phyloP scores from a whole-genome alignment of 2,888 invertebrate species.

The Catocala fraxini region DNA sequence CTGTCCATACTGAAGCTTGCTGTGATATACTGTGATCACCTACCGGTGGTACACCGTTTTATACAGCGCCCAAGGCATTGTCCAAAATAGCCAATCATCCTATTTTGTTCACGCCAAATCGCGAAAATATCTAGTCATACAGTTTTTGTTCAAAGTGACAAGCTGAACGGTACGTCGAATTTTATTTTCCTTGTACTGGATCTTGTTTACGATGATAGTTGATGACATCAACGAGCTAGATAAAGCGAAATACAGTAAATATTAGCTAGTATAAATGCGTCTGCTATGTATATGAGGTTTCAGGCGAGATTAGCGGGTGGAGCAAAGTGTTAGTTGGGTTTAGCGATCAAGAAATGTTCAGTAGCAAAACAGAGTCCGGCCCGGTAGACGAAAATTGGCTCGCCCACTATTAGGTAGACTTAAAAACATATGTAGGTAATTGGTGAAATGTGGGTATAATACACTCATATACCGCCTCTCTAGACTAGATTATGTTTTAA shows the following conservation, averaged over 20 bases:
- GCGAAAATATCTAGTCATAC: conserved; percentile 62
- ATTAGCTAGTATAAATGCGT: too few species aligned
- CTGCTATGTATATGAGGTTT: too few species aligned
- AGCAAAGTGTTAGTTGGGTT: too few species aligned
- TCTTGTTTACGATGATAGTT: background rate
- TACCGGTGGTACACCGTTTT: conserved; percentile 47
- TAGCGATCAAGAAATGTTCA: too few species aligned
- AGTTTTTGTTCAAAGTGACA: conserved; percentile 52
- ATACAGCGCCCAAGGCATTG: conserved; percentile 58
- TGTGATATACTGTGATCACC: conserved; percentile 43
- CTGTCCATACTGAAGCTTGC: conserved; percentile 55
- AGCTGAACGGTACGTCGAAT: conserved; percentile 37
- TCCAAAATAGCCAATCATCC: conserved; percentile 62
- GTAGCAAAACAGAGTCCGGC: too few species aligned
- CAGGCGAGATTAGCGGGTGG: too few species aligned
- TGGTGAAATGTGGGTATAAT: too few species aligned
- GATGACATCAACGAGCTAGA: background rate
- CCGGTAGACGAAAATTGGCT: too few species aligned
- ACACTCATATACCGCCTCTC: too few species aligned
- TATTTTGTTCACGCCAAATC: conserved; percentile 60
- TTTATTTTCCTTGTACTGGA: conserved; percentile 33
- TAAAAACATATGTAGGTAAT: too few species aligned
- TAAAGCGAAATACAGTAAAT: background rate
- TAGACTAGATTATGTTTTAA: too few species aligned
- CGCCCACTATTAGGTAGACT: too few species aligned